phyloP scores from a whole-genome alignment of 2,797 vertebrate genomes.

The Acanthiza pusilla region DNA sequence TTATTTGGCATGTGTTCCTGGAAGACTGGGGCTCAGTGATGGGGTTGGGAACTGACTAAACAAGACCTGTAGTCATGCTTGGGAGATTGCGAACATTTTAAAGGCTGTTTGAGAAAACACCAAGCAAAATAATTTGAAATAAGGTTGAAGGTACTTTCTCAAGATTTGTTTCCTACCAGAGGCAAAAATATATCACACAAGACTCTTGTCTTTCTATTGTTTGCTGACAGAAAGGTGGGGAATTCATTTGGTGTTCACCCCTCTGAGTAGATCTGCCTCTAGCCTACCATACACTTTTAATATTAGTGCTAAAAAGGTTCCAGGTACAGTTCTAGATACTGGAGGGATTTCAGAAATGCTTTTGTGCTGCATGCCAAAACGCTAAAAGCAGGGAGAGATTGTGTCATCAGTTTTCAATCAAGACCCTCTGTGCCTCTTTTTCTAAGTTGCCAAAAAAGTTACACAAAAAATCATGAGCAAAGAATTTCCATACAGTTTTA shows the following conservation, averaged over 20 bases:
- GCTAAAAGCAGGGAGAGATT: background rate
- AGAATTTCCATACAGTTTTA: background rate
- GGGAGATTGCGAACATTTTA: background rate
- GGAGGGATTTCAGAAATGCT: slow-evolving; percentile 34
- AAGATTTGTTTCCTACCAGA: background rate
- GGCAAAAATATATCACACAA: background rate
- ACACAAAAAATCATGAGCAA: background rate
- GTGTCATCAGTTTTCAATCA: slow-evolving; percentile 49
- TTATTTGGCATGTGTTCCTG: slow-evolving; percentile 49
- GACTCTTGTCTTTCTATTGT: background rate
- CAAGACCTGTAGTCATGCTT: background rate
- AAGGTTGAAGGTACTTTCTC: background rate
- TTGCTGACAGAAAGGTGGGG: background rate
- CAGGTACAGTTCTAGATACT: slow-evolving; percentile 16
- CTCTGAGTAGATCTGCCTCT: background rate
- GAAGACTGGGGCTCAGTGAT: background rate
- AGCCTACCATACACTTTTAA: background rate
- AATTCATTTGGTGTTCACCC: background rate
- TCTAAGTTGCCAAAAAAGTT: background rate
- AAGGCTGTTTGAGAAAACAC: background rate
- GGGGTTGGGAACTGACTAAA: background rate
- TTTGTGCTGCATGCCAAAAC: slow-evolving; percentile 19
- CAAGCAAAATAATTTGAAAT: background rate
- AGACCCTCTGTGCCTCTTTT: background rate
- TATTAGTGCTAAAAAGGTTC: background rate